Evolutionary conservation across 2,113 vertebrate species (phyloP).

Genomic region (Thalassoma bifasciatum): DNA sequence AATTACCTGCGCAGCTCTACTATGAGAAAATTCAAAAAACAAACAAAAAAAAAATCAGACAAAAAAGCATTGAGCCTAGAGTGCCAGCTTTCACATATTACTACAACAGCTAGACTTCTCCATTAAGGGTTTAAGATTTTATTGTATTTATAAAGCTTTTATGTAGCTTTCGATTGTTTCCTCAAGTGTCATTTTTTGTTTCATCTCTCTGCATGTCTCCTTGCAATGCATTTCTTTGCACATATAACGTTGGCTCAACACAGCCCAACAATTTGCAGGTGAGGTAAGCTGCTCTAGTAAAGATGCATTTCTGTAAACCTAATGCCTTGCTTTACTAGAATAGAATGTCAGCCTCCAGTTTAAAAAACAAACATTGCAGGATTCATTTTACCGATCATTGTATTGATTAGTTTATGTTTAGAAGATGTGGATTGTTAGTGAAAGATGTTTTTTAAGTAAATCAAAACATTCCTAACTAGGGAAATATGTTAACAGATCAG

Average conservation of each 20-base stretch:
- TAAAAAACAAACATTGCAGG: constrained; percentile 85
- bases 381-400: constrained; percentile 95
- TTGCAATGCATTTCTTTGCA: constrained; percentile 99
- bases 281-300: constrained; percentile 96
- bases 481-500: constrained; percentile 88
- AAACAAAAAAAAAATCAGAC: constrained; percentile 52
- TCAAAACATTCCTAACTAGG: constrained; percentile 99
- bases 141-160: constrained; percentile 98
- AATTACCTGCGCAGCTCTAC: constrained; percentile 93
- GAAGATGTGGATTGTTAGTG: constrained; percentile 89
- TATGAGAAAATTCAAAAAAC: constrained; percentile 61
- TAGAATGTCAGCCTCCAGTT: constrained; percentile 91
- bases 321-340: constrained; percentile 93
- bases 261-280: constrained; percentile 94
- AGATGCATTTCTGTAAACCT: constrained; percentile 89
- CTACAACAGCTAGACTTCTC: constrained; percentile 93
- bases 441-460: constrained; percentile 85
- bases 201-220: constrained; percentile 95
- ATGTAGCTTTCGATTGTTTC: constrained; percentile 91
- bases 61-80: constrained; percentile 88
- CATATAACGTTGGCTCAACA: constrained; percentile 92
- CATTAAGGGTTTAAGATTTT: constrained; percentile 91
- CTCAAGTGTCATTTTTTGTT: constrained; percentile 87
- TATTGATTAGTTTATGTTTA: constrained; percentile 97
- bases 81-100: constrained; percentile 95